Conservation (phyloP, 2,113 vertebrate genomes). For the Lontra canadensis region DNA sequence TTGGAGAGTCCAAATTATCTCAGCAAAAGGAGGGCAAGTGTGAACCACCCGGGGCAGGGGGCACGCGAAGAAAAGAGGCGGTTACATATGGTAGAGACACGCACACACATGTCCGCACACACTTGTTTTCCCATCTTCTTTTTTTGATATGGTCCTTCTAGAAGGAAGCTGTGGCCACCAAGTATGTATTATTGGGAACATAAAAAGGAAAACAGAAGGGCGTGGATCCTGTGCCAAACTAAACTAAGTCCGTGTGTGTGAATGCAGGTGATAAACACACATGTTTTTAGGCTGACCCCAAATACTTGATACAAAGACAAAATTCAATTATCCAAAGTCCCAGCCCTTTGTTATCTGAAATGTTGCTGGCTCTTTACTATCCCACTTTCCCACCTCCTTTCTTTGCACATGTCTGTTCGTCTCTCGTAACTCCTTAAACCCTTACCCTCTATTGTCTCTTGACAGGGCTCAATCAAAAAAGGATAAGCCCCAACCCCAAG, state of each 20-base stretch:
- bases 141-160: constrained; percentile 17
- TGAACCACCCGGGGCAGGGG: constrained; percentile 77
- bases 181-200: background rate
- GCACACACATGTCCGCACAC: background rate
- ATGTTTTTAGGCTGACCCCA: background rate
- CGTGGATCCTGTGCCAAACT: background rate
- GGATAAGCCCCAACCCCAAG: background rate
- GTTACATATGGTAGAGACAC: background rate
- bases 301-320: background rate
- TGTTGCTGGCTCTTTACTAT: background rate
- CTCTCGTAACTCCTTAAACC: background rate
- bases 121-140: background rate
- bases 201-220: background rate
- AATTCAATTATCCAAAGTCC: background rate
- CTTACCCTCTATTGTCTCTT: background rate
- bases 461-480: background rate
- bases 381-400: background rate
- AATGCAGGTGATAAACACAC: background rate
- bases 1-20: constrained; percentile 85
- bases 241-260: background rate
- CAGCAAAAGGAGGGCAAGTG: constrained; percentile 79
- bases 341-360: background rate
- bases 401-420: background rate
- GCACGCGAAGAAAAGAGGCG: background rate
- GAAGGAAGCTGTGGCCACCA: background rate